These are phyloP conservation scores for Phacellophora camtschatica DNA, from an alignment of 30 jellyfish, hydroid and myxozoan genomes.

Conservation along the genomic window DNA sequence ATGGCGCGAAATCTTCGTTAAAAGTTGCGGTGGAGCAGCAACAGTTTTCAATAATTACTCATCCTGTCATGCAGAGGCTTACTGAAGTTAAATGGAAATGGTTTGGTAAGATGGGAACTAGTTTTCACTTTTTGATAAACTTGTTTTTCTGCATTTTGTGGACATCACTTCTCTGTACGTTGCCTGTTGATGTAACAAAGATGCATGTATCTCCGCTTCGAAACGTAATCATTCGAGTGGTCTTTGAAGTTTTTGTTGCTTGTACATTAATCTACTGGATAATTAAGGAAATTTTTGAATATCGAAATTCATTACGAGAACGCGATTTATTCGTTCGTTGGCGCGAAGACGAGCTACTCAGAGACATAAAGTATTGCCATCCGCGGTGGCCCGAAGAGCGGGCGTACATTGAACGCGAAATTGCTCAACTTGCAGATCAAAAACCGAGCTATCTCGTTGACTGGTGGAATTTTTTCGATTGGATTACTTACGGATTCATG, in stretches of 20 bases:
- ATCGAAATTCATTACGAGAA: conserved; percentile 51
- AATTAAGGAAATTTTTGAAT: conserved; percentile 56
- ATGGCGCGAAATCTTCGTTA: conserved; percentile 75
- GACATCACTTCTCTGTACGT: conserved; percentile 77
- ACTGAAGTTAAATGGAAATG: conserved; percentile 83
- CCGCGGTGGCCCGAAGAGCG: conserved; percentile 99
- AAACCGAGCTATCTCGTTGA: conserved; percentile 75
- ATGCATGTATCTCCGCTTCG: conserved; percentile 33
- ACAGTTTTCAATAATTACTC: conserved; percentile 74
- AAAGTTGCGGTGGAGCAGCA: conserved; percentile 91
- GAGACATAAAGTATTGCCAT: conserved; percentile 78
- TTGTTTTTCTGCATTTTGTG: conserved; percentile 63
- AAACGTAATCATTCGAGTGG: conserved; percentile 16
- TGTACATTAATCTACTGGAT: conserved; percentile 37
- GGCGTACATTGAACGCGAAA: conserved; percentile 86
- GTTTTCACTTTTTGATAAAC: conserved; percentile 37
- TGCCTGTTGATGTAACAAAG: conserved; percentile 35
- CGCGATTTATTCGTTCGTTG: conserved; percentile 55
- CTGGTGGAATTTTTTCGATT: conserved; percentile 91
- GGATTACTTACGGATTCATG: conserved; percentile 68
- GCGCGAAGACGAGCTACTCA: conserved; percentile 79
- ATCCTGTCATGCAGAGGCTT: conserved; percentile 84
- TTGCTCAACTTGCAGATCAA: conserved; percentile 40
- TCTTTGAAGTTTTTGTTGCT: conserved; percentile 50
- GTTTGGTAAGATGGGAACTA: conserved; percentile 73